Percentiles rank a stretch among this genome's conserved stretches.
Evolutionary conservation across 1,140 invertebrate genomes (phyloP).

Genomic region (Penaeus japonicus): DNA sequence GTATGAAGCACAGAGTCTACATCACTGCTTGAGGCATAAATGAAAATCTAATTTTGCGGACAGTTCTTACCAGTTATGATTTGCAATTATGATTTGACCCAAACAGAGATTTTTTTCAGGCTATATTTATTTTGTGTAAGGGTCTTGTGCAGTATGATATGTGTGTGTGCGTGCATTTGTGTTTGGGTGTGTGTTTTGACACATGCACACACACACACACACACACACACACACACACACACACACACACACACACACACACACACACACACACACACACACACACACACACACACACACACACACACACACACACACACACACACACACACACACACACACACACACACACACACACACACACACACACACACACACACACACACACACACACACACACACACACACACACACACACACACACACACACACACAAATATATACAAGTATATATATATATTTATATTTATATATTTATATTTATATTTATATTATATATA

Average conservation of each 20-base stretch:
- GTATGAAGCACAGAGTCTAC: too few relatives aligned
- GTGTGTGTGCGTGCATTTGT: too few relatives aligned
- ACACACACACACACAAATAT: conserved; percentile 12
- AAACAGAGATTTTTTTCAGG: too few relatives aligned
- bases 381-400: not conserved
- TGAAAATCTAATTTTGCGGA: too few relatives aligned
- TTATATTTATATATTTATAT: conserved; percentile 24
- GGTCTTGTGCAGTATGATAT: too few relatives aligned
- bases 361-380: not conserved
- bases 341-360: not conserved
- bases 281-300: not conserved
- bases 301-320: not conserved
- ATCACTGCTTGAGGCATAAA: too few relatives aligned
- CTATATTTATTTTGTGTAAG: too few relatives aligned
- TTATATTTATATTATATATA: not conserved
- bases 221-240: not conserved
- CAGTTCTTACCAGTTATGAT: too few relatives aligned
- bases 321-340: not conserved
- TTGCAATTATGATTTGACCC: too few relatives aligned
- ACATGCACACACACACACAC: not conserved
- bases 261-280: not conserved
- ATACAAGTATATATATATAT: not conserved
- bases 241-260: not conserved
- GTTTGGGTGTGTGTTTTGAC: too few relatives aligned
- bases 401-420: conserved; percentile 1